These are phyloP conservation scores for Lepidurus arcticus DNA, from an alignment of 1,140 invertebrate genomes.

Conservation along the genomic window DNA sequence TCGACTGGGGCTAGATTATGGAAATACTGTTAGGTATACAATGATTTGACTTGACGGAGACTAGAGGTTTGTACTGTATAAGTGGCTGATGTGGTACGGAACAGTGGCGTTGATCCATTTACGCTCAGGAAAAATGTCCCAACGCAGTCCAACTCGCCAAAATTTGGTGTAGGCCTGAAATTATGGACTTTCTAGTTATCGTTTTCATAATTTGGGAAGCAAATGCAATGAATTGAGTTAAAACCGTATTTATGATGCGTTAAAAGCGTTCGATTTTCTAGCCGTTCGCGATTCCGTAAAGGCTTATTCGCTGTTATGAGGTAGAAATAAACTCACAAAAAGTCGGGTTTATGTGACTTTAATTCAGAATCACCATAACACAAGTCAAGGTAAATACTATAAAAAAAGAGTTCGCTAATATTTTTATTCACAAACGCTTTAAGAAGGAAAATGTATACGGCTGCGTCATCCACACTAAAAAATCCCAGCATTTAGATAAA, in stretches of 20 bases:
- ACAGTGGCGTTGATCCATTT: conserved; percentile 55
- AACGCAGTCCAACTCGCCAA: conserved; percentile 56
- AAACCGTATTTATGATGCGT: conserved; percentile 27
- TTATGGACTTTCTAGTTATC: background rate
- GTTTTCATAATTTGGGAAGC: conserved; percentile 23
- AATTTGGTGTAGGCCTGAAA: conserved; percentile 42
- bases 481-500: too few relatives aligned
- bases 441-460: too few relatives aligned
- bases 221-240: conserved; percentile 26
- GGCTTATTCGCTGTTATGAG: too few relatives aligned
- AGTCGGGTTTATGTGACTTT: too few relatives aligned
- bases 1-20: conserved; percentile 49
- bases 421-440: too few relatives aligned
- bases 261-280: conserved; percentile 25
- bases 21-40: background rate
- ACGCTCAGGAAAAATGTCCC: conserved; percentile 60
- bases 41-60: conserved; percentile 1
- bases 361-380: too few relatives aligned
- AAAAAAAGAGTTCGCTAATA: too few relatives aligned
- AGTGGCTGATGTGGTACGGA: conserved; percentile 55
- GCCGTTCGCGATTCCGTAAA: too few relatives aligned
- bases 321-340: too few relatives aligned
- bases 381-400: too few relatives aligned
- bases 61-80: conserved; percentile 49
- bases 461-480: too few relatives aligned